Evolutionary conservation across 37 sponge, comb jelly and placozoan genomes (phyloP), one percentile per base, ranked within the genome.

Genomic region (Dysidea cf. avara): DNA sequence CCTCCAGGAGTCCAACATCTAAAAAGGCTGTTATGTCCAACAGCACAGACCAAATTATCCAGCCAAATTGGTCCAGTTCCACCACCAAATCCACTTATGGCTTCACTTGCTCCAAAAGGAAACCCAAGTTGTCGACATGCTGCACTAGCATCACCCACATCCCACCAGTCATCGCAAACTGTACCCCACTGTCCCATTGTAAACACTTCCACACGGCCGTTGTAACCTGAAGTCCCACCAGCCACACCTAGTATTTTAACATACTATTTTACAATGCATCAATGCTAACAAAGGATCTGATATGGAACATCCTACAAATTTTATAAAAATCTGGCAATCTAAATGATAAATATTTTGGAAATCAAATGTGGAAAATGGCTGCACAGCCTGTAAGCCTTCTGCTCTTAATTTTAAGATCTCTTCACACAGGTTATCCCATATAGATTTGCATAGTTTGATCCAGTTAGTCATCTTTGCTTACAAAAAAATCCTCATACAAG

Each of bases 121-220:
- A 36, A 71, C n/a, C 57, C 57, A 7, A 57, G 36, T 71, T 53
- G 69, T 13, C 53, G 6, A 51, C 69, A 68, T 11, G 53, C 69
- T 14, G 46, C 69, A 43, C 30, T 35, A 26, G 51, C 69, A 68
- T 68, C 69, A 43, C 4, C 26, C 5, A 34, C 5, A 43, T 43
- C 50, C 69, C 69, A 68, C 36, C 20, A 31, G 11, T 7, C 11
- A 30, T 9, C 32, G 18, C 56, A 71, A 17, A 71, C 22, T 18
- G 56, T 56, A 7, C 72, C 72, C 72, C 72, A 71, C 12, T 21
- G 16, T 5, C 54, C 57, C 22, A 18, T 56, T 20, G 20, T 31
- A 24, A 38, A 56, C 24, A 71, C 5, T 34, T 71, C 57, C 54
- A 71, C 35, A 38, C 72, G 56, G 3, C 72, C 72, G n/a, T 58